These are phyloP conservation scores for Prunella himalayana DNA, from an alignment of 2,113 vertebrate species.

Conservation along the genomic window DNA sequence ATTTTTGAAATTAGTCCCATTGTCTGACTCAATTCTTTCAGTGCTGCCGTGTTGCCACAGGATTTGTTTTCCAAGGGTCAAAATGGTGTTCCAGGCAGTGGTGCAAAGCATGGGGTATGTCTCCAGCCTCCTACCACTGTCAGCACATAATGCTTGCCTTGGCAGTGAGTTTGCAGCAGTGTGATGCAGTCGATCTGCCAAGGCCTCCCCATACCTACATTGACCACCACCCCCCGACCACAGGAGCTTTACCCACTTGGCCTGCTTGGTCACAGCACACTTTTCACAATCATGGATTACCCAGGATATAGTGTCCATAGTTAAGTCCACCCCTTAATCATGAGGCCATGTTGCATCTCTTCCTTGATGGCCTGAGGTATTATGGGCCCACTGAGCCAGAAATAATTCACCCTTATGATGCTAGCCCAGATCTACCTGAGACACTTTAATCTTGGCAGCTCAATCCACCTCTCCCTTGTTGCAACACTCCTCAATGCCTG, in stretches of 20 bases:
- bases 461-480: background rate
- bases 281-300: background rate
- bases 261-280: background rate
- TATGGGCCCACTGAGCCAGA: background rate
- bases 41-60: background rate
- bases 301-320: background rate
- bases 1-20: background rate
- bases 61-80: background rate
- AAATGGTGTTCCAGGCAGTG: background rate
- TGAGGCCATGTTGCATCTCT: background rate
- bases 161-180: background rate
- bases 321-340: background rate
- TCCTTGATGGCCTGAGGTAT: background rate
- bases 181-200: background rate
- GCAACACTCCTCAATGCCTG: fast-evolving
- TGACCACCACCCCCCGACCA: background rate
- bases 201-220: background rate
- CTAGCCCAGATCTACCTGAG: background rate
- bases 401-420: background rate
- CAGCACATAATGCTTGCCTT: background rate
- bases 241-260: background rate
- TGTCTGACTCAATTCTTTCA: background rate
- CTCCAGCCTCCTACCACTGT: background rate
- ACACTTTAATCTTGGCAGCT: background rate
- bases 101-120: background rate